Percentiles rank a stretch among this genome's conserved stretches.
Evolutionary conservation across 2,888 invertebrate genomes (phyloP).

Genomic region (Agrypnus murinus): DNA sequence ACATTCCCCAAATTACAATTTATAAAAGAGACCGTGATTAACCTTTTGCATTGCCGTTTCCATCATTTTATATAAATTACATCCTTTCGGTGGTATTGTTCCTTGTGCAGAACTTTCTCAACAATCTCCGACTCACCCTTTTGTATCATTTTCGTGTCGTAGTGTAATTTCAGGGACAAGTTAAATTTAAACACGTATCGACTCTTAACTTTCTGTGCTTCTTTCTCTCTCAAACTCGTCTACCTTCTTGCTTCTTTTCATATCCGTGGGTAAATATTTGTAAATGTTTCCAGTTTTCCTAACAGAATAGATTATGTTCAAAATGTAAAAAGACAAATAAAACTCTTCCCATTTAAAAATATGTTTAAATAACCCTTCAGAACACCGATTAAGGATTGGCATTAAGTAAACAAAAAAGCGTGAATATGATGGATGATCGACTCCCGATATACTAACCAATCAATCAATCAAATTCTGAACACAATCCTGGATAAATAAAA

Average conservation of each 20-base stretch:
- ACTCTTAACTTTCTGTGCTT: too few species aligned
- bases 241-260: neutral
- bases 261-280: conserved; percentile 14
- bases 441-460: conserved; percentile 25
- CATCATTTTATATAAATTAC: conserved; percentile 10
- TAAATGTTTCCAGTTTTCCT: neutral
- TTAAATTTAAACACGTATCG: conserved; percentile 1
- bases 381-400: conserved; percentile 16
- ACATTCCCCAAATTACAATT: conserved; percentile 1
- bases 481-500: conserved; percentile 27
- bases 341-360: neutral
- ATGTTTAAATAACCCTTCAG: conserved; percentile 15
- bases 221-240: neutral
- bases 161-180: conserved; percentile 4
- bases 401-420: conserved; percentile 37
- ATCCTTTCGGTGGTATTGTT: conserved; percentile 1
- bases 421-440: conserved; percentile 35
- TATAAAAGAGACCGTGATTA: conserved; percentile 6
- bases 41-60: conserved; percentile 1
- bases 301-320: neutral
- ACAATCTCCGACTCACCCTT: conserved; percentile 1
- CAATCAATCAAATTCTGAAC: conserved; percentile 38
- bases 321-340: neutral
- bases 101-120: neutral
- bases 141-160: conserved; percentile 1